Base-by-base conservation (phyloP, 1,140 invertebrate species). In the Laodelphax striatellus region DNA sequence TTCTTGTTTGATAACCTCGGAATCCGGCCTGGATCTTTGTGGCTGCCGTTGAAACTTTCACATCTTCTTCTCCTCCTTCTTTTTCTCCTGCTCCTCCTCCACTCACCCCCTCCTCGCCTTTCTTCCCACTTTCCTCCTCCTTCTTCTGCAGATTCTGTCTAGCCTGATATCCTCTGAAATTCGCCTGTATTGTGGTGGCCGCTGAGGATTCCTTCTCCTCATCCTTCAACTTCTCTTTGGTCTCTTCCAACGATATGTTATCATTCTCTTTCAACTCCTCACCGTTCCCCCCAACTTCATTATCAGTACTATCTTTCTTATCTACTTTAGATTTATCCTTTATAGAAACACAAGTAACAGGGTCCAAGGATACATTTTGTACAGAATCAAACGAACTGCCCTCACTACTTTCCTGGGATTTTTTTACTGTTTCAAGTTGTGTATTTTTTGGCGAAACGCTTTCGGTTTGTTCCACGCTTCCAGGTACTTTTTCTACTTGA, bases 1-100 rank as follows among this genome's bases (percentile, higher is more conserved):
- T 50, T 22, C 46, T 17, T 34, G 76, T 76, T 63, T 75, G 76
- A 64, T 79, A 82, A 13, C 80, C 81, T 16, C 80, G 74, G 63
- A 80, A 82, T n/a, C 77, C 75, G 2, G 81, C 80, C 68, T 83
- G 81, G 55, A 82, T 82, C 66, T 78, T 80, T 1, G 76, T 77
- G 0, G 80, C 80, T 1, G 80, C 81, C 42, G 52, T 60, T 58
- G 41, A 13, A 19, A 62, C 24, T 58, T 60, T 31, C 55, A 57
- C 61, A 54, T 44, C 53, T 9, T 55, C 53, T 55, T 52, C 28
- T 57, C 19, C 54, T 52, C 44, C 60, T 62, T 42, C 19, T 17
- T 65, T 28, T 58, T 58, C 34, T 57, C 50, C 58, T 52, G 44
- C 22, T 34, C 58, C 58, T 52, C 44, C 22, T 34, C 58, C 52